Conservation (phyloP, 92 coral and sea anemone genomes). For the Parazoanthus atlanticus region DNA sequence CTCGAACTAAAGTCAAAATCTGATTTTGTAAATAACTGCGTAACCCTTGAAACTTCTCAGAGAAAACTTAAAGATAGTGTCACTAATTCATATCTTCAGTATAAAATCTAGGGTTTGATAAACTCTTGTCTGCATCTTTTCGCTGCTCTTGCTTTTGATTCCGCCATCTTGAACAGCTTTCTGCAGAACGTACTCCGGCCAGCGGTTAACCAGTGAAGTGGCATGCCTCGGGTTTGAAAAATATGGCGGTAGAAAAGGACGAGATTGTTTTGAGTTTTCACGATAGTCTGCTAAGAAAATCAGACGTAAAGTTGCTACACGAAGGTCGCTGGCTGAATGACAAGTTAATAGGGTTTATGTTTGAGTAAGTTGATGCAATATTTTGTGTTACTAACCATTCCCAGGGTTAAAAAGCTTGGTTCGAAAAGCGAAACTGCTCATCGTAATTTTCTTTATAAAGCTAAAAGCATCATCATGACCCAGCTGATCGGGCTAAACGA, state of each 20-base stretch:
- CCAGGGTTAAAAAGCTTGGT: neutral
- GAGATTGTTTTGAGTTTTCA: conserved; percentile 85
- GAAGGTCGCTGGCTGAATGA: conserved; percentile 96
- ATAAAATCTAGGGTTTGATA: conserved; percentile 7
- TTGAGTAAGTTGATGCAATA: conserved; percentile 75
- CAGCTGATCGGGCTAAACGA: neutral
- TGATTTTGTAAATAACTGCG: conserved; percentile 23
- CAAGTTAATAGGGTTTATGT: conserved; percentile 87
- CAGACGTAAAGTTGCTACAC: conserved; percentile 82
- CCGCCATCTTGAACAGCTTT: conserved; percentile 51
- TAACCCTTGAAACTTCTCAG: conserved; percentile 8
- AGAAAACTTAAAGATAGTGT: conserved; percentile 11
- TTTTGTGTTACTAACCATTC: neutral
- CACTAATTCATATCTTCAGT: conserved; percentile 17
- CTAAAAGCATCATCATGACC: too few relatives aligned
- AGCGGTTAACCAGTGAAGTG: conserved; percentile 50
- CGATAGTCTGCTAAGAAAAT: conserved; percentile 84
- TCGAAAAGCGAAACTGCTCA: neutral
- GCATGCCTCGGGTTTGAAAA: conserved; percentile 43
- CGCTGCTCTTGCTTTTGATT: conserved; percentile 38
- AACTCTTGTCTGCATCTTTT: conserved; percentile 1
- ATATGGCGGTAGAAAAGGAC: conserved; percentile 69
- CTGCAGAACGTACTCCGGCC: conserved; percentile 37
- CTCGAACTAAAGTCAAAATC: conserved; percentile 19
- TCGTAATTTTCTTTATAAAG: too few relatives aligned